Percentiles rank a stretch among this genome's conserved stretches.
Evolutionary conservation across 1,140 invertebrate genomes (phyloP).

Genomic region (Drosophila micromelanica): DNA sequence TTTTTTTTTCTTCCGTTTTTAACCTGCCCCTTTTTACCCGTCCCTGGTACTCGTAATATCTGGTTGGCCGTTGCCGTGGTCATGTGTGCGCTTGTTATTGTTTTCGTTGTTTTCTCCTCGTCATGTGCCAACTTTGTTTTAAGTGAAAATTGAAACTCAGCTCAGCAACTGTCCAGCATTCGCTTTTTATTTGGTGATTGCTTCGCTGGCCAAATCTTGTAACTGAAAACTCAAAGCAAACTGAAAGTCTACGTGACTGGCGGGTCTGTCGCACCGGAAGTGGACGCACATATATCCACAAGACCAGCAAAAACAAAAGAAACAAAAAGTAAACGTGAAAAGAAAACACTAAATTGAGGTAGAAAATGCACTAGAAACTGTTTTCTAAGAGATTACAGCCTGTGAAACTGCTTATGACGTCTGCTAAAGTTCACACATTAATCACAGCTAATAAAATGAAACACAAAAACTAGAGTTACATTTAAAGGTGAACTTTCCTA

Average conservation of each 20-base stretch:
- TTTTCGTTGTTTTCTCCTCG: slow-evolving; percentile 3
- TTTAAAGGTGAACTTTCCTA: too few relatives aligned
- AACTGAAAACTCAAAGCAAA: slow-evolving; percentile 78
- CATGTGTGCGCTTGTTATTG: slow-evolving; percentile 11
- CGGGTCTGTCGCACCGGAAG: slow-evolving; percentile 32
- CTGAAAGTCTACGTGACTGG: slow-evolving; percentile 65
- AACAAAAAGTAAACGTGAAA: too few relatives aligned
- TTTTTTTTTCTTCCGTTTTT: slow-evolving; percentile 5
- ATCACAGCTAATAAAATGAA: too few relatives aligned
- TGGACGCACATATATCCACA: background rate
- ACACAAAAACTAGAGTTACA: too few relatives aligned
- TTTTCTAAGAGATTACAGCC: too few relatives aligned
- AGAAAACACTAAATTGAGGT: too few relatives aligned
- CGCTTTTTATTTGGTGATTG: slow-evolving; percentile 70
- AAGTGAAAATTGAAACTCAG: slow-evolving; percentile 79
- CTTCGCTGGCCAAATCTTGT: slow-evolving; percentile 58
- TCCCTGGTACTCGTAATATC: background rate
- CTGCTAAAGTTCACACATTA: too few relatives aligned
- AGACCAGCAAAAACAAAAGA: background rate
- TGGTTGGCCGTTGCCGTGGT: slow-evolving; percentile 1
- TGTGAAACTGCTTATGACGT: too few relatives aligned
- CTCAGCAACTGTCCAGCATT: slow-evolving; percentile 72
- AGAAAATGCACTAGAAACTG: too few relatives aligned
- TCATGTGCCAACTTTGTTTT: slow-evolving; percentile 70
- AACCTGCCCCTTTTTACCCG: background rate